Conservation (phyloP, 2,888 invertebrate genomes). For the Mythimna vitellina region DNA sequence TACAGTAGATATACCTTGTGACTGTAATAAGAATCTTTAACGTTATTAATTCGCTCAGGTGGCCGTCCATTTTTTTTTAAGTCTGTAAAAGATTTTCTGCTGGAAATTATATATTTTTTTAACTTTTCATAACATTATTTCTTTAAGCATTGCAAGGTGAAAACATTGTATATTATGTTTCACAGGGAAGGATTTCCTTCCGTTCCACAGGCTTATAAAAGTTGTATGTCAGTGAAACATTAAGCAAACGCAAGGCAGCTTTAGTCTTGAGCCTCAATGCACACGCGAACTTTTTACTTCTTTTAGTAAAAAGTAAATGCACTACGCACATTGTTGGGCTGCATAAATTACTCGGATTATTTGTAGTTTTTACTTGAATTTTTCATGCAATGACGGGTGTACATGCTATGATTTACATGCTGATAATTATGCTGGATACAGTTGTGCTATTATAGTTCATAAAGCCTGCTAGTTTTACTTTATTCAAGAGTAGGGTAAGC, state of each 20-base stretch:
- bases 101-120: not conserved
- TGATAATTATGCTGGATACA: too few species aligned
- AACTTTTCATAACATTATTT: not conserved
- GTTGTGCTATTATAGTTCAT: too few species aligned
- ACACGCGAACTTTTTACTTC: constrained; percentile 45
- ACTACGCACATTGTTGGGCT: constrained; percentile 36
- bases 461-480: too few species aligned
- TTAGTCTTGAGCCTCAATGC: constrained; percentile 24
- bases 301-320: constrained; percentile 15
- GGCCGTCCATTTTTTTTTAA: too few species aligned
- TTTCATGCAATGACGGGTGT: constrained; percentile 17
- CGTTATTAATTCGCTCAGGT: not conserved
- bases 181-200: not conserved
- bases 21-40: not conserved
- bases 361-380: constrained; percentile 13
- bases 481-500: too few species aligned
- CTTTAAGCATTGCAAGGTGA: not conserved
- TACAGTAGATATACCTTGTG: too few species aligned
- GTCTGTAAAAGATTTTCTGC: too few species aligned
- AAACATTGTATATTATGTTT: not conserved
- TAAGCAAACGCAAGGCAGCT: constrained; percentile 21
- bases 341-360: constrained; percentile 35
- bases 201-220: constrained; percentile 29
- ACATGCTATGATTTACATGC: not conserved
- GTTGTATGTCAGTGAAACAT: constrained; percentile 35